These are phyloP conservation scores for Scaptomyza reducta DNA, from an alignment of 2,888 invertebrate genomes.

Conservation along the genomic window DNA sequence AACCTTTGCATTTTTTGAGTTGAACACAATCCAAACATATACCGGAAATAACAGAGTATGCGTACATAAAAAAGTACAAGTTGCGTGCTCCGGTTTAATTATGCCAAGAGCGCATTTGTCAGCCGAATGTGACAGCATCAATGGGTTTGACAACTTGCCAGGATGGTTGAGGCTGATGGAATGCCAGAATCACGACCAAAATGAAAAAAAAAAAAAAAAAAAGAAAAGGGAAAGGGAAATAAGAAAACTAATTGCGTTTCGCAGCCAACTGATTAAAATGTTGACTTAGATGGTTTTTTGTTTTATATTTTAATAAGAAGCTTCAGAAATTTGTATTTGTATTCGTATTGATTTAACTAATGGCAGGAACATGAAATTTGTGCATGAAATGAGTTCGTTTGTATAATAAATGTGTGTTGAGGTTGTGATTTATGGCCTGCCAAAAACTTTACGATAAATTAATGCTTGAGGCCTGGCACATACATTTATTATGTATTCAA, in stretches of 20 bases:
- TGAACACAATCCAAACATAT: too few species aligned
- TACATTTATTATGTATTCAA: slow-evolving; percentile 41
- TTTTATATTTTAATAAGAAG: not conserved
- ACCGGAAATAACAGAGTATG: not conserved
- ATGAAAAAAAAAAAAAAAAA: not conserved
- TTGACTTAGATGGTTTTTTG: not conserved
- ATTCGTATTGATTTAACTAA: slow-evolving; percentile 17
- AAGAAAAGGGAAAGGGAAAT: not conserved
- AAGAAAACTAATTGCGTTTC: slow-evolving; percentile 48
- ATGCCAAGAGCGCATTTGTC: slow-evolving; percentile 60
- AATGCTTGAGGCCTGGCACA: slow-evolving; percentile 16
- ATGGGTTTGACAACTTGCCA: slow-evolving; percentile 45
- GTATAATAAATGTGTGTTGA: slow-evolving; percentile 32
- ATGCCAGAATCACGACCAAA: slow-evolving; percentile 11
- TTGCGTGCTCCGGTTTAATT: slow-evolving; percentile 33
- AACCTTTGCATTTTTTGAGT: too few species aligned
- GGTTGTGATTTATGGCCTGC: slow-evolving; percentile 39
- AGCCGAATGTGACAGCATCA: slow-evolving; percentile 53
- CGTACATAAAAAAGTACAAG: not conserved
- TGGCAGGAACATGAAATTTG: not conserved
- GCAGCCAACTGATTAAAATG: slow-evolving; percentile 8
- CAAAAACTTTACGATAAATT: slow-evolving; percentile 37
- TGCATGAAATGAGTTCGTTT: slow-evolving; percentile 23
- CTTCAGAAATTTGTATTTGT: not conserved
- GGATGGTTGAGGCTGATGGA: slow-evolving; percentile 18